Evolutionary conservation across 2,888 invertebrate genomes (phyloP).

Genomic region (Pristionchus fissidentatus): DNA sequence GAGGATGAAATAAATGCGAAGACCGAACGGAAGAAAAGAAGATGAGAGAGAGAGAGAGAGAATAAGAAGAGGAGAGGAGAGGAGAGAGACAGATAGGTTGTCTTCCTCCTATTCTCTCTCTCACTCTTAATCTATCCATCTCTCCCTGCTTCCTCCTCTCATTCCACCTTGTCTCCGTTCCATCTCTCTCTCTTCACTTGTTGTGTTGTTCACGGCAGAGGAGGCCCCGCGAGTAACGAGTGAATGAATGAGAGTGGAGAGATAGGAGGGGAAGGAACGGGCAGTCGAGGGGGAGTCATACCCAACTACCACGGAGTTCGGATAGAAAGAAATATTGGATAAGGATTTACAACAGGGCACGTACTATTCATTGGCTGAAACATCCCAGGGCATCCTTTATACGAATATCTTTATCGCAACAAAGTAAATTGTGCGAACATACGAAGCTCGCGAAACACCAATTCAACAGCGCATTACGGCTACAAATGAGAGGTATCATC

Average conservation of each 20-base stretch:
- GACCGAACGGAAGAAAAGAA: too few species aligned
- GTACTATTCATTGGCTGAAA: too few species aligned
- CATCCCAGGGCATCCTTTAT: too few species aligned
- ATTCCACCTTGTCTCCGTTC: neutral
- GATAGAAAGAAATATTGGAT: too few species aligned
- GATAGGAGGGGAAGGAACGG: constrained; percentile 6
- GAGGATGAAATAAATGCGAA: too few species aligned
- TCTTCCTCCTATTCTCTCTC: neutral
- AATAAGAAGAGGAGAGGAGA: neutral
- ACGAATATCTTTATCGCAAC: too few species aligned
- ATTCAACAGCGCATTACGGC: too few species aligned
- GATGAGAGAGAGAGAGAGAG: too few species aligned
- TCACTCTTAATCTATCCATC: constrained; percentile 33
- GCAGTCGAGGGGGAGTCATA: neutral
- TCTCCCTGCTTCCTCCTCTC: neutral
- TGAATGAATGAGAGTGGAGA: constrained; percentile 33
- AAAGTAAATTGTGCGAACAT: too few species aligned
- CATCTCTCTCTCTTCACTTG: neutral
- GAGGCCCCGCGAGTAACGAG: constrained; percentile 18
- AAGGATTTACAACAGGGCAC: too few species aligned
- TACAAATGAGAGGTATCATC: too few species aligned
- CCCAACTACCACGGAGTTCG: neutral
- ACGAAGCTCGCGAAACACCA: too few species aligned
- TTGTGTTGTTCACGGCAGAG: constrained; percentile 26
- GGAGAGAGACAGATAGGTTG: neutral